Conservation (phyloP, 2,113 vertebrate genomes). For the Orycteropus afer region DNA sequence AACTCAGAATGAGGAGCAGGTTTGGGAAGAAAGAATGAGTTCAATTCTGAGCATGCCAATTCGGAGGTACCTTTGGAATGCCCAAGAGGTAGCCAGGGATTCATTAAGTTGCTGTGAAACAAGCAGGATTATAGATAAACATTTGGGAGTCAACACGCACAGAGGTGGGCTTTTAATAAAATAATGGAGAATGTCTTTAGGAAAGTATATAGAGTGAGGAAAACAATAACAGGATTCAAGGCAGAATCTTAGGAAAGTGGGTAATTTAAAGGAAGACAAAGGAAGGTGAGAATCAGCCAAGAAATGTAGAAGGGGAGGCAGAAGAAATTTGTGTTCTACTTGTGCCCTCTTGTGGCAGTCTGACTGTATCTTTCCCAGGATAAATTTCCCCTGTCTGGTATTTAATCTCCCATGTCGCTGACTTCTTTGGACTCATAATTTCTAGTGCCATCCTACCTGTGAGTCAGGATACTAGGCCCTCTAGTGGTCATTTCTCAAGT, state of each 20-base stretch:
- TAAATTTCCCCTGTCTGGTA: constrained; percentile 12
- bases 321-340: not conserved
- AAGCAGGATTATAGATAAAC: not conserved
- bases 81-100: constrained; percentile 4
- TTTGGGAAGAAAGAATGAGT: not conserved
- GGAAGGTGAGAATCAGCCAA: not conserved
- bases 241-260: not conserved
- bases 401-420: not conserved
- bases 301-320: not conserved
- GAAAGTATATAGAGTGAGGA: not conserved
- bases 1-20: not conserved
- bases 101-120: not conserved
- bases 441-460: not conserved
- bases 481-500: not conserved
- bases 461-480: not conserved
- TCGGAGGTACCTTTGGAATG: constrained; percentile 18
- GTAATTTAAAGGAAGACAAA: not conserved
- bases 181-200: not conserved
- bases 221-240: not conserved
- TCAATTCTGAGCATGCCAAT: constrained; percentile 26
- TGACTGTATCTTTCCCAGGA: no score
- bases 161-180: constrained; percentile 32
- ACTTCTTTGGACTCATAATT: not conserved
- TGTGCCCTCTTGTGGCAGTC: constrained; percentile 62
- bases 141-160: not conserved